These are phyloP conservation scores for Hemicrepidius hirtus DNA, from an alignment of 2,888 invertebrate species.

Conservation along the genomic window DNA sequence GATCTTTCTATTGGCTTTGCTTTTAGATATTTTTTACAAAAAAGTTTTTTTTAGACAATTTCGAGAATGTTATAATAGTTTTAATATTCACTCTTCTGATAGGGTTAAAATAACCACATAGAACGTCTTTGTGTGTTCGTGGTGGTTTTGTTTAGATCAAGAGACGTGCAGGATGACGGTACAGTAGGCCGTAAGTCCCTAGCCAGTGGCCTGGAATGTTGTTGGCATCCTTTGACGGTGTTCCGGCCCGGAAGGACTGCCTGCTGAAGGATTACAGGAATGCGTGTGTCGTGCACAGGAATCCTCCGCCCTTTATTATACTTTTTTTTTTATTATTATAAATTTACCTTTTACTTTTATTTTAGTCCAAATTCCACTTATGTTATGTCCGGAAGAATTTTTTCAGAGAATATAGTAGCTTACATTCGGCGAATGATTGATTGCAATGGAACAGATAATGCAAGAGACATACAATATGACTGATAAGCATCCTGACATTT, in stretches of 20 bases:
- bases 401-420: background rate
- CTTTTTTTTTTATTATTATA: conserved; percentile 31
- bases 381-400: background rate
- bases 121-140: conserved; percentile 34
- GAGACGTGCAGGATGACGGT: conserved; percentile 22
- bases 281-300: conserved; percentile 55
- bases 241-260: conserved; percentile 55
- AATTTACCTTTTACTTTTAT: conserved; percentile 40
- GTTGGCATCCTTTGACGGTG: conserved; percentile 59
- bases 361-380: conserved; percentile 23
- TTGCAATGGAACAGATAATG: conserved; percentile 33
- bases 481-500: conserved; percentile 39
- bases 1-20: too few species aligned
- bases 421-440: conserved; percentile 37
- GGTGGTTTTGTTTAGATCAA: conserved; percentile 28
- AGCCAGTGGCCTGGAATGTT: conserved; percentile 58
- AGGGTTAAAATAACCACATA: conserved; percentile 10
- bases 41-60: too few species aligned
- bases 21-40: too few species aligned
- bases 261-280: conserved; percentile 55
- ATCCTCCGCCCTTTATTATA: conserved; percentile 38
- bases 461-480: conserved; percentile 38
- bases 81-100: background rate
- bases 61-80: too few species aligned
- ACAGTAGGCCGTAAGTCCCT: conserved; percentile 43